Conservation (phyloP, 64 coral and sea anemone genomes). For the Dendronephthya gigantea region DNA sequence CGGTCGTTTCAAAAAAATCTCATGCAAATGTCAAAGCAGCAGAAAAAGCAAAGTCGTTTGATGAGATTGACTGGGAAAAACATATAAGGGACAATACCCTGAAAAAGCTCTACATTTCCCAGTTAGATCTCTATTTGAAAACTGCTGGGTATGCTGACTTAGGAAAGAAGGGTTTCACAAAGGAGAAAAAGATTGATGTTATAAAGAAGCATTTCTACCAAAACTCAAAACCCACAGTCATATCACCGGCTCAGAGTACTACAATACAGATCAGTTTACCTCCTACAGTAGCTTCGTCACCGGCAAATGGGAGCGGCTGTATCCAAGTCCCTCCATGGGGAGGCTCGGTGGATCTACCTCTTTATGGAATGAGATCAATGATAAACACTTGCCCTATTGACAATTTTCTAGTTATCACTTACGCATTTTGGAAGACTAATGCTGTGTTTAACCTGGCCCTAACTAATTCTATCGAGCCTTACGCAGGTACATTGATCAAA, state of each 20-base stretch:
- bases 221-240: neutral
- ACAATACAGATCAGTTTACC: too few relatives aligned
- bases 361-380: neutral
- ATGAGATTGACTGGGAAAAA: slow-evolving; percentile 46
- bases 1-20: slow-evolving; percentile 4
- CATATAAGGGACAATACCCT: slow-evolving; percentile 33
- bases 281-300: too few relatives aligned
- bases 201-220: slow-evolving; percentile 43
- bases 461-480: slow-evolving; percentile 9
- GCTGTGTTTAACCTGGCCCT: neutral
- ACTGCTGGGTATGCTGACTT: slow-evolving; percentile 17
- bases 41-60: slow-evolving; percentile 40
- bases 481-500: slow-evolving; percentile 6
- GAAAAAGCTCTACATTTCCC: slow-evolving; percentile 34
- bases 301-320: neutral
- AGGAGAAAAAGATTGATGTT: slow-evolving; percentile 28
- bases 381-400: slow-evolving; percentile 44
- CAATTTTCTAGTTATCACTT: slow-evolving; percentile 41
- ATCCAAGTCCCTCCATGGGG: slow-evolving; percentile 49
- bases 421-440: slow-evolving; percentile 20
- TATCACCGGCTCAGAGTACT: too few relatives aligned
- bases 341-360: slow-evolving; percentile 9
- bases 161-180: slow-evolving; percentile 38
- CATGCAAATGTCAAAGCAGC: slow-evolving; percentile 42
- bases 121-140: slow-evolving; percentile 39